Base-by-base conservation (phyloP, 2,113 vertebrate species). In the Garra rufa region DNA sequence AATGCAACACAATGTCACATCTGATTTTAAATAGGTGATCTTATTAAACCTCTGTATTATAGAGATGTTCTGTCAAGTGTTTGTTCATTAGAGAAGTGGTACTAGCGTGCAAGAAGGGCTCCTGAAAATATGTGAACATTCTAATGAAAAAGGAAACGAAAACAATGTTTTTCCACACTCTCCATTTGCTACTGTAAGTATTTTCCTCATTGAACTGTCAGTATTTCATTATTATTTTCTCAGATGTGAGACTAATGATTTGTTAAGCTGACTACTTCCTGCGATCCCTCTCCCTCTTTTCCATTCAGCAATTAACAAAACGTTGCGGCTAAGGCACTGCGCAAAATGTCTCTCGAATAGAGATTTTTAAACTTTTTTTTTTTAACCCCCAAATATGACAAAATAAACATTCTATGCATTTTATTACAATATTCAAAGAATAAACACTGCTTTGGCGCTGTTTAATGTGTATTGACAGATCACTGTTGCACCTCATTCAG, bases 61-160 rank as follows among this genome's bases (percentile, higher is more conserved):
- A 52, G 52, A 52, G 74, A 13, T 55, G 74, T 11, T 52, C 26
- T 50, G 73, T 52, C 73, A 76, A 76, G 73, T 52, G 38, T 52
- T 52, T 76, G 73, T 19, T 19, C 13, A 6, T 26, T 24, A 17
- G 24, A 52, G 48, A 76, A 76, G 46, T 75, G 44, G 46, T 9
- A 6, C 41, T 73, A 26, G n/a, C 43, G 6, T 26, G n/a, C 13
- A 48, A 46, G 6, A 44, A 74, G 21, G 43, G 43, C 70, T 46
- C 21, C 43, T 46, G 13, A 48, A 46, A 73, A 46, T 38, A 67
- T 10, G 63, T 8, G 34, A 34, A 9, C 8, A 41, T 69, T 69
- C 4, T 21, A 21, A 21, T 11, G 17, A 69, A 38, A 69, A 67
- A 2, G 14, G 14, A 34, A 34, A 10, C 34, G 4, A 41, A 38